Conservation (phyloP, 2,113 vertebrate genomes). For the Crotalus viridis region DNA sequence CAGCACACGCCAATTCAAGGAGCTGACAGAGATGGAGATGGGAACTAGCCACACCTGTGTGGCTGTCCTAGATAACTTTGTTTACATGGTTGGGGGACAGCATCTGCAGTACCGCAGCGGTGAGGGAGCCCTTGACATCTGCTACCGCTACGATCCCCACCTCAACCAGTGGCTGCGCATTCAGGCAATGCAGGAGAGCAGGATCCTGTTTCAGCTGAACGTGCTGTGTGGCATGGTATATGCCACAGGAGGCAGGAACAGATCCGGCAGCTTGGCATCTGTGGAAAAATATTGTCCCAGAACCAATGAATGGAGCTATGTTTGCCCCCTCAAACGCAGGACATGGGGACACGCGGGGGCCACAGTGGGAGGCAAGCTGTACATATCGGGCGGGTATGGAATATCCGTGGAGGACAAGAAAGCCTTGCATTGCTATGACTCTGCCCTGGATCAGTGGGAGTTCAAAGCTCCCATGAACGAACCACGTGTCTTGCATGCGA, state of each 20-base stretch:
- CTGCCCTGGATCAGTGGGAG: constrained; percentile 83
- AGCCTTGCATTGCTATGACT: constrained; percentile 89
- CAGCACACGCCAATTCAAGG: constrained; percentile 83
- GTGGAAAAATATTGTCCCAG: constrained; percentile 92
- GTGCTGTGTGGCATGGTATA: constrained; percentile 83
- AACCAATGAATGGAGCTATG: constrained; percentile 87
- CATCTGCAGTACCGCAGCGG: constrained; percentile 95
- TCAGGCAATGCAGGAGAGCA: constrained; percentile 89
- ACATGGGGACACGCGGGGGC: constrained; percentile 95
- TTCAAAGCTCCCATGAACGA: constrained; percentile 91
- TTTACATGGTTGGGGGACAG: constrained; percentile 92
- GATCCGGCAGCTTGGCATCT: constrained; percentile 89
- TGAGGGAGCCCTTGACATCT: constrained; percentile 87
- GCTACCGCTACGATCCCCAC: constrained; percentile 92
- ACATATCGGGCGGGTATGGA: constrained; percentile 92
- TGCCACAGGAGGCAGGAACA: constrained; percentile 91
- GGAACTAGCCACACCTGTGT: constrained; percentile 93
- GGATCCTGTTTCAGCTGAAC: constrained; percentile 94
- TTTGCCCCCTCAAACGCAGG: constrained; percentile 87
- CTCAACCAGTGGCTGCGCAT: constrained; percentile 91
- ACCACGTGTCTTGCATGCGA: constrained; percentile 89
- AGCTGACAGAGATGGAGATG: constrained; percentile 88
- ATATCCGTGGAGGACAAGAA: constrained; percentile 95
- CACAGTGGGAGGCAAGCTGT: constrained; percentile 77
- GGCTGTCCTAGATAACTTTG: constrained; percentile 91